Base-by-base conservation (phyloP, 2,888 invertebrate species). In the Meiosimyza decipiens region DNA sequence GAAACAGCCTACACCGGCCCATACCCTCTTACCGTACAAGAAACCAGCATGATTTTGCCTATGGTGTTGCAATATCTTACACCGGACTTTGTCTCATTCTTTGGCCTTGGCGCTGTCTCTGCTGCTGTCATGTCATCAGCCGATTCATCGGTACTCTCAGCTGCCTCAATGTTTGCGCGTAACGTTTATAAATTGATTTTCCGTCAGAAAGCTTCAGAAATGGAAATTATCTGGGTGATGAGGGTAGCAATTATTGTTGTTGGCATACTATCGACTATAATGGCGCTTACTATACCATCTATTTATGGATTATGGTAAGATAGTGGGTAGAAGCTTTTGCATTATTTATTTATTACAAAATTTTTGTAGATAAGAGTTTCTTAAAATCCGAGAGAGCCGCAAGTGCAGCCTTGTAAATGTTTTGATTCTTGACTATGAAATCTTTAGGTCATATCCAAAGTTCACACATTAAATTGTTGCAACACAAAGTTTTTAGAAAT, bases 111-210 rank as follows among this genome's bases (percentile, higher is more conserved):
- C 0, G 99, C 99, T 9, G 98, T 99, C 9, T 98, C 98, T 0
- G 99, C 99, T 1, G 99, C 99, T 22, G 99, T 99, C 77, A 99
- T 99, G 99, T 98, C 98, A 52, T 98, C 98, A 0, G 99, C 99
- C 0, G 99, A 99, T 88, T 99, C 99, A 70, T 98, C 98, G 79
- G 97, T 99, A 67, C 90, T 99, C 22, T 98, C 98, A 28, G 99
- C 99, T 4, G 96, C 97, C 79, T 97, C 98, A 47, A 99, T 99
- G 99, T 99, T 99, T 85, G 98, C 99, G 75, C 92, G 98, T 85
- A 99, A 99, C 88, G 95, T 99, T 79, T 99, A 99, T 91, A 97
- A 95, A 89, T 91, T 97, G 87, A 96, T 99, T 85, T 97, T 99
- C 89, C 90, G 99, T 72, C 97, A 97, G 88, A 92, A 94, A 86